phyloP scores from a whole-genome alignment of 37 sponge, comb jelly and placozoan species.

The Ephydatia muelleri region DNA sequence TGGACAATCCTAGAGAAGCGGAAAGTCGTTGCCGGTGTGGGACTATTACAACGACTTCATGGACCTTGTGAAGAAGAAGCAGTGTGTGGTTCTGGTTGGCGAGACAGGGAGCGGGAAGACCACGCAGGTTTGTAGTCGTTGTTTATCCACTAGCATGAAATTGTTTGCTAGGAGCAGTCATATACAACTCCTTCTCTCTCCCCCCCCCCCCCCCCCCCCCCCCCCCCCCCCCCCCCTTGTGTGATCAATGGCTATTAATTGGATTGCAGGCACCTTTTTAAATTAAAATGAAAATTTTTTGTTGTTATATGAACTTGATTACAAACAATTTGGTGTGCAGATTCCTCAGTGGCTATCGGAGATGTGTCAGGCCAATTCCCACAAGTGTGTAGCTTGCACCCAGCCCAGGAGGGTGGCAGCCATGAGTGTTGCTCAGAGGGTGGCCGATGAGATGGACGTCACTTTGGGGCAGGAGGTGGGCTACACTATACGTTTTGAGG shows the following conservation, averaged over 20 bases:
- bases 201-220: no score
- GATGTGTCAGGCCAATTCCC: slow-evolving; percentile 31
- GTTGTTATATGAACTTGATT: no score
- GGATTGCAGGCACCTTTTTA: no score
- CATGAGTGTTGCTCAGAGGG: slow-evolving; percentile 99
- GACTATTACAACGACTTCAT: slow-evolving; percentile 96
- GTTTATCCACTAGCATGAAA: neutral
- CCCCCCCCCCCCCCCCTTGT: no score
- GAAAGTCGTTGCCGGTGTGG: slow-evolving; percentile 95
- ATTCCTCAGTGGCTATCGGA: slow-evolving; percentile 99
- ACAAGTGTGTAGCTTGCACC: slow-evolving; percentile 86
- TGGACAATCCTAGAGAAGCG: slow-evolving; percentile 92
- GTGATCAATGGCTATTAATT: no score
- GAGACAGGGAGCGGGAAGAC: slow-evolving; percentile 99
- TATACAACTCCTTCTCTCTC: no score
- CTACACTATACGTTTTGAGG: slow-evolving; percentile 95
- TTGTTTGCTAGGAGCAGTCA: no score
- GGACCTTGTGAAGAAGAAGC: slow-evolving; percentile 74
- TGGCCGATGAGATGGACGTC: slow-evolving; percentile 99
- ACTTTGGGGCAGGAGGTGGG: slow-evolving; percentile 93
- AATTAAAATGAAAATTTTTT: no score
- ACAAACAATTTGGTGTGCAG: slow-evolving; percentile 57
- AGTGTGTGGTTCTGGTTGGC: slow-evolving; percentile 95
- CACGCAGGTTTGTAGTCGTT: slow-evolving; percentile 79
- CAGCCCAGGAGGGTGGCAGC: slow-evolving; percentile 99